Evolutionary conservation across 2,113 vertebrate species (phyloP).

Genomic region (Colossoma macropomum): DNA sequence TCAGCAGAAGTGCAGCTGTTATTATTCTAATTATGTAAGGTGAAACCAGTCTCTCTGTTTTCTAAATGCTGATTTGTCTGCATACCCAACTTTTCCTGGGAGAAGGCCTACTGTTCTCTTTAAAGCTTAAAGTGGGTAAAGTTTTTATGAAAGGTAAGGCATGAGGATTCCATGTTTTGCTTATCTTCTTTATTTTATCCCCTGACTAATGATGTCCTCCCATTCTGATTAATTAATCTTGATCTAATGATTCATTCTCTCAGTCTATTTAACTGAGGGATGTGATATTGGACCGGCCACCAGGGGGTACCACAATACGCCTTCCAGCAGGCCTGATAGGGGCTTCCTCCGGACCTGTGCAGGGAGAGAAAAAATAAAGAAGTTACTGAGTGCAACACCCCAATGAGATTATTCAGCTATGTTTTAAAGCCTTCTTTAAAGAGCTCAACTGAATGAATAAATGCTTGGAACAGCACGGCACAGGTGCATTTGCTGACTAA

Average conservation of each 20-base stretch:
- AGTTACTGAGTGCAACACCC: neutral
- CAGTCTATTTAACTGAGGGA: constrained; percentile 88
- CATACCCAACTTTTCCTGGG: constrained; percentile 45
- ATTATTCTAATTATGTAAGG: neutral
- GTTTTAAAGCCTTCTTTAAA: no score
- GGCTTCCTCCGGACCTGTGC: constrained; percentile 78
- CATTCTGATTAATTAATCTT: constrained; percentile 47
- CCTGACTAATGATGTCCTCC: constrained; percentile 69
- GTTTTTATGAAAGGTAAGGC: constrained; percentile 91
- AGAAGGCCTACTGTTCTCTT: constrained; percentile 85
- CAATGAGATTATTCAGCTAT: no score
- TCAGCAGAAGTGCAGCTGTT: neutral
- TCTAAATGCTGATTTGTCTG: neutral
- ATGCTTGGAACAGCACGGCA: no score
- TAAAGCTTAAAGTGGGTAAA: constrained; percentile 87
- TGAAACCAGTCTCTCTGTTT: no score
- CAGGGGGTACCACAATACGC: constrained; percentile 92
- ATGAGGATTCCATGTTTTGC: constrained; percentile 91
- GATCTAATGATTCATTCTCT: constrained; percentile 43
- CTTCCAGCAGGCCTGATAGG: constrained; percentile 90
- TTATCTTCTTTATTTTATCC: constrained; percentile 61
- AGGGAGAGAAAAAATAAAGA: constrained; percentile 8
- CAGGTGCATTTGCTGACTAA: no score
- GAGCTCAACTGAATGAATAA: no score
- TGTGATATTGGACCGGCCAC: constrained; percentile 97